Conservation (phyloP, 1,140 invertebrate species). For the Magallana ariakensis region DNA sequence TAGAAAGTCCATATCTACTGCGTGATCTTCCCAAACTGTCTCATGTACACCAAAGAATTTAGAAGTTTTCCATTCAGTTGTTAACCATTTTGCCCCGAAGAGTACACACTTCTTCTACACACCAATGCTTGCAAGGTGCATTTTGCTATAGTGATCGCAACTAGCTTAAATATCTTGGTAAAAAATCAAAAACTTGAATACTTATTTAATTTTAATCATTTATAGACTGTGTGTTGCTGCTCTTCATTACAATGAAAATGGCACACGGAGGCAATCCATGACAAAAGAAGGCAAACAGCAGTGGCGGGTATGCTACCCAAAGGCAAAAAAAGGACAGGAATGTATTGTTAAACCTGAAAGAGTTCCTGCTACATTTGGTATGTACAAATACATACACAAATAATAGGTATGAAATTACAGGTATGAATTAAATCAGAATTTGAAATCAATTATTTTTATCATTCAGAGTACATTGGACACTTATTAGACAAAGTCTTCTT, state of each 20-base stretch:
- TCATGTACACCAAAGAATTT: no score
- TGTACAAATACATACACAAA: not conserved
- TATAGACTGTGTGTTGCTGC: conserved; percentile 49
- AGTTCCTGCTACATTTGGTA: conserved; percentile 28
- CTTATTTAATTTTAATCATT: not conserved
- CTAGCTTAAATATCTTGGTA: conserved; percentile 7
- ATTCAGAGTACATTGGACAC: conserved; percentile 28
- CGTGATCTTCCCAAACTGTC: no score
- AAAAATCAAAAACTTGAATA: not conserved
- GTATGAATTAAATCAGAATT: no score
- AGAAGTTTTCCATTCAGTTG: conserved; percentile 50
- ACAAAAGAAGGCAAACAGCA: conserved; percentile 35
- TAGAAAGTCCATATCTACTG: no score
- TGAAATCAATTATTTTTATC: not conserved
- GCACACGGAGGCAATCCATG: conserved; percentile 26
- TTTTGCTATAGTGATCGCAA: not conserved
- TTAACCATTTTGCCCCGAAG: conserved; percentile 60
- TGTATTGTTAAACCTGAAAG: not conserved
- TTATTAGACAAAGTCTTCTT: not conserved
- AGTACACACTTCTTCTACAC: conserved; percentile 48
- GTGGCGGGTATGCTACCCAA: conserved; percentile 44
- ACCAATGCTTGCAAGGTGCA: conserved; percentile 42
- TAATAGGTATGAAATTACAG: no score
- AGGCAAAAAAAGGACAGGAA: conserved; percentile 39
- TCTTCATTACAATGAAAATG: conserved; percentile 59